Conservation (phyloP, 2,113 vertebrate species). For the Electrona antarctica region DNA sequence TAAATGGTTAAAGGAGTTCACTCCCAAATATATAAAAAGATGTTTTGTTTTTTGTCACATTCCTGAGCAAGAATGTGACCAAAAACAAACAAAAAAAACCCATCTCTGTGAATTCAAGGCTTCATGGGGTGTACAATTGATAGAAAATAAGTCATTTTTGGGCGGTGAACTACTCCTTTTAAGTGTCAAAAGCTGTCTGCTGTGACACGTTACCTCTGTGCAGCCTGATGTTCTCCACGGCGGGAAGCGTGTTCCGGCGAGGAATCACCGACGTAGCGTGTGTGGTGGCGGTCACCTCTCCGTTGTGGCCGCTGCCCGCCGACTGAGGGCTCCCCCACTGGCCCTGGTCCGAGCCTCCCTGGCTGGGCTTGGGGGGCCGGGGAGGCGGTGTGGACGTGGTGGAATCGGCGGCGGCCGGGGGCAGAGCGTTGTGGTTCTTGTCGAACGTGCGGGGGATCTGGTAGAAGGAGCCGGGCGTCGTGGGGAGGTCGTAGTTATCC, state of each 20-base stretch:
- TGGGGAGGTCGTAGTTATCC: conserved; percentile 90
- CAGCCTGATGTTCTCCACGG: conserved; percentile 92
- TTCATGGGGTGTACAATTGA: conserved; percentile 42
- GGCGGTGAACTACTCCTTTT: neutral
- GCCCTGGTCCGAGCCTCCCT: conserved; percentile 75
- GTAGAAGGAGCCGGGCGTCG: conserved; percentile 88
- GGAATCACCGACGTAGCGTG: conserved; percentile 85
- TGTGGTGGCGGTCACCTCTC: conserved; percentile 72
- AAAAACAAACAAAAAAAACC: neutral
- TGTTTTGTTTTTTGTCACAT: no score
- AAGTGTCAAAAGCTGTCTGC: no score
- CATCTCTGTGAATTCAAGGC: conserved; percentile 13
- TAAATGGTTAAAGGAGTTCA: no score
- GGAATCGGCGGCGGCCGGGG: conserved; percentile 80
- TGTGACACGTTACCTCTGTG: conserved; percentile 85
- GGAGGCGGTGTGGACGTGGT: conserved; percentile 82
- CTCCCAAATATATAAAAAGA: no score
- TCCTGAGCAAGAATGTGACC: no score
- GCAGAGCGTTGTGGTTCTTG: conserved; percentile 94
- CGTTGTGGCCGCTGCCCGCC: conserved; percentile 73
- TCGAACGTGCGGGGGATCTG: conserved; percentile 95
- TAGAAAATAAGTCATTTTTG: conserved; percentile 20
- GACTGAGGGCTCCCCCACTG: conserved; percentile 88
- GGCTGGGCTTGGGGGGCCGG: conserved; percentile 90
- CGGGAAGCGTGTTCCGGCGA: conserved; percentile 93